Evolutionary conservation across 2,888 invertebrate genomes (phyloP).

Genomic region (Troides aeacus): DNA sequence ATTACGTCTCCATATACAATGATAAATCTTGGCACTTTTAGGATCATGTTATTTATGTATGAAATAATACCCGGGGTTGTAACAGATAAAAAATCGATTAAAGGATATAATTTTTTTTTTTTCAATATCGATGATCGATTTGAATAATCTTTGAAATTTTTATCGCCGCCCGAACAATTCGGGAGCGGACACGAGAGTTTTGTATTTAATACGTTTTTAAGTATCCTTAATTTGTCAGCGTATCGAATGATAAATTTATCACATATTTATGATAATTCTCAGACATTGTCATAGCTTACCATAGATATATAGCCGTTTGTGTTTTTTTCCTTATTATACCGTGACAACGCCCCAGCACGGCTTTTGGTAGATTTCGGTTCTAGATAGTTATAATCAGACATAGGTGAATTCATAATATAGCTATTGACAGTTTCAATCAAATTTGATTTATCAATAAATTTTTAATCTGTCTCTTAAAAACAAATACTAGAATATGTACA

Average conservation of each 20-base stretch:
- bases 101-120: constrained; percentile 2
- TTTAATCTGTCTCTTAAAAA: too few species aligned
- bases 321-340: too few species aligned
- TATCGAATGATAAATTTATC: constrained; percentile 56
- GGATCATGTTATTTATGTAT: neutral
- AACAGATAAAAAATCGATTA: constrained; percentile 10
- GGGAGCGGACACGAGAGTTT: constrained; percentile 39
- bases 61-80: neutral
- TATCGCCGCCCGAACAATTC: constrained; percentile 37
- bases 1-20: too few species aligned
- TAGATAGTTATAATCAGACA: too few species aligned
- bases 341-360: too few species aligned
- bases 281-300: constrained; percentile 12
- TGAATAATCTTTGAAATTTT: constrained; percentile 29
- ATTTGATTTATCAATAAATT: too few species aligned
- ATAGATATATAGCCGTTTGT: too few species aligned
- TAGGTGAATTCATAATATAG: too few species aligned
- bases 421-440: too few species aligned
- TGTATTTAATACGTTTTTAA: constrained; percentile 48
- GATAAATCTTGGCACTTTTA: neutral
- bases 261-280: constrained; percentile 54
- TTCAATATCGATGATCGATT: constrained; percentile 19
- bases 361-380: too few species aligned
- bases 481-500: too few species aligned
- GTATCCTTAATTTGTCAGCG: constrained; percentile 66